A percentile compares a stretch with the other conserved stretches of the same genome.
Conservation (phyloP, 2,888 invertebrate genomes). For the Macaria notata region DNA sequence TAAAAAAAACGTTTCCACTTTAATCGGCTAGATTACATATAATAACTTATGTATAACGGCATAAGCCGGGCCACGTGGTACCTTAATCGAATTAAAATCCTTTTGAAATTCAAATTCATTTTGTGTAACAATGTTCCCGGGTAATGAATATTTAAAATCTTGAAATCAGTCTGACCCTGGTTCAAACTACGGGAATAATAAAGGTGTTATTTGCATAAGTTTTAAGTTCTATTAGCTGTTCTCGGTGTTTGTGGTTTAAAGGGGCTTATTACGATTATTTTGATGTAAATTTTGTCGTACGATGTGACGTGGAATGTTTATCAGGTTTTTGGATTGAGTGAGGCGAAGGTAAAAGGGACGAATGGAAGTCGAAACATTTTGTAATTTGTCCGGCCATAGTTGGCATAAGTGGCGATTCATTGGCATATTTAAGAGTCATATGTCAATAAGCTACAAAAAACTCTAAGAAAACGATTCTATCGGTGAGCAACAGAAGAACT, state of each 20-base stretch:
- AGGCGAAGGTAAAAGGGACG: too few species aligned
- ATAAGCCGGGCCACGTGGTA: conserved; percentile 1
- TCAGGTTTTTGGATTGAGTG: too few species aligned
- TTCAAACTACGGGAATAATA: conserved; percentile 13
- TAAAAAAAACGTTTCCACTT: too few species aligned
- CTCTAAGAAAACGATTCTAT: too few species aligned
- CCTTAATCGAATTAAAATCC: conserved; percentile 7
- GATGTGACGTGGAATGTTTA: background rate
- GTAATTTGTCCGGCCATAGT: too few species aligned
- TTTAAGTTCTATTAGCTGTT: conserved; percentile 17
- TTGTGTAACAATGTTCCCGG: conserved; percentile 19
- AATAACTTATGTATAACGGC: background rate
- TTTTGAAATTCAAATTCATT: conserved; percentile 27
- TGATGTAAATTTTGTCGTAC: conserved; percentile 6
- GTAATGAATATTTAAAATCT: conserved; percentile 27
- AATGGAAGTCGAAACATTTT: too few species aligned
- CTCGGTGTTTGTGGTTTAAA: conserved; percentile 14
- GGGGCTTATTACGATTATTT: conserved; percentile 5
- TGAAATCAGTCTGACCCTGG: conserved; percentile 26
- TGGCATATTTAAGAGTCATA: too few species aligned
- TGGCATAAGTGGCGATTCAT: too few species aligned
- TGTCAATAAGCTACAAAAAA: too few species aligned
- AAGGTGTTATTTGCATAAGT: conserved; percentile 29
- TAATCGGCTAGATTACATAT: background rate
- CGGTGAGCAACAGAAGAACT: too few species aligned